Evolutionary conservation across 2,888 invertebrate genomes (phyloP).

Genomic region (Cheilosia pagana): DNA sequence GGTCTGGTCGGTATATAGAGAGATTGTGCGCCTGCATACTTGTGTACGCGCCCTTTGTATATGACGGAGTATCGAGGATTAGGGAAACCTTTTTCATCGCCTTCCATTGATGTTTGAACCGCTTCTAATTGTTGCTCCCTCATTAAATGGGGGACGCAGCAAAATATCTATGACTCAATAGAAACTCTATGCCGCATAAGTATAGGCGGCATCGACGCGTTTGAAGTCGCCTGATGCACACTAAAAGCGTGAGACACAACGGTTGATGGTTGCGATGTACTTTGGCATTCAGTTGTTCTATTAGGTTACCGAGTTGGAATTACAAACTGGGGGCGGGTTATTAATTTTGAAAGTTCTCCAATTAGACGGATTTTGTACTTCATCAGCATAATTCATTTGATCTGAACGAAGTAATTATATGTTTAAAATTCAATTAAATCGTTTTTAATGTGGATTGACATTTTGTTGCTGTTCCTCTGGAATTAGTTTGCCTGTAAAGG

Average conservation of each 20-base stretch:
- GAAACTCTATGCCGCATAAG: too few relatives aligned
- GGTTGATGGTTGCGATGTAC: conserved; percentile 10
- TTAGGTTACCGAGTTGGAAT: conserved; percentile 29
- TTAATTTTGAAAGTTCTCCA: conserved; percentile 16
- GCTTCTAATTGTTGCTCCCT: conserved; percentile 48
- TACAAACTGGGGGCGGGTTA: conserved; percentile 1
- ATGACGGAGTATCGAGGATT: conserved; percentile 14
- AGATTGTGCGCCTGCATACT: conserved; percentile 30
- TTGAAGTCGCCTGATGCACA: conserved; percentile 55
- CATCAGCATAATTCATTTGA: conserved; percentile 51
- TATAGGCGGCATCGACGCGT: conserved; percentile 8
- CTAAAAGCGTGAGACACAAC: conserved; percentile 62
- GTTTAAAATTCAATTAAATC: conserved; percentile 53
- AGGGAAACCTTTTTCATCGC: conserved; percentile 30
- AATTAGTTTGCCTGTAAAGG: too few relatives aligned
- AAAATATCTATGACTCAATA: not conserved
- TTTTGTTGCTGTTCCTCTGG: not conserved
- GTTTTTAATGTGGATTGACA: conserved; percentile 8
- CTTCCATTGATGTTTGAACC: conserved; percentile 39
- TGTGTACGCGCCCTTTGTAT: conserved; percentile 7
- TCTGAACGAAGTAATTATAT: conserved; percentile 40
- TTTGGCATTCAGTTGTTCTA: conserved; percentile 58
- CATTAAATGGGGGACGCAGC: conserved; percentile 21
- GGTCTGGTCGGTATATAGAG: not conserved
- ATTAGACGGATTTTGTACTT: conserved; percentile 24